Base-by-base conservation (phyloP, 2,888 invertebrate species). In the Liposcelis brunnea region DNA sequence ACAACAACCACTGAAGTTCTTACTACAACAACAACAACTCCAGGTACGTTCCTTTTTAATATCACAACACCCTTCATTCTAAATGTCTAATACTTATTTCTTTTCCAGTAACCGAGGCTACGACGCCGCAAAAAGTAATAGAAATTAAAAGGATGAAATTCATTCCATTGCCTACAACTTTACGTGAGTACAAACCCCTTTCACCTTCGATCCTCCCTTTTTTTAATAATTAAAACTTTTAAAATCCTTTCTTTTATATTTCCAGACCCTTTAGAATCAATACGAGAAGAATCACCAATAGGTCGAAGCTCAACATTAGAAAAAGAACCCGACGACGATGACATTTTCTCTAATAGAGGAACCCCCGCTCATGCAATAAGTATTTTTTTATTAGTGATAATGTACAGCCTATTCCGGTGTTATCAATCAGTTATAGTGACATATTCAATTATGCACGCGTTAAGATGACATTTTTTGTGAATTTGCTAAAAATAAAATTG, bases 1-100 rank as follows among this genome's bases (percentile, higher is more conserved):
- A 58, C 61, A 37, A 59, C 61, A 8, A 59, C 59, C n/a, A 55
- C 56, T 34, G 55, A 59, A 15, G 55, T 59, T 11, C 6, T 21
- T 3, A 40, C 40, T 4, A 40, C 40, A 19, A 40, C 40, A 3
- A 40, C 40, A 18, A 40, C 40, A 19, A 40, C 40, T 40, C 40
- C 19, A 40, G 40, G 40, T 40, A 40, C 8, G 26, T 16, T 16
- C 7, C 16, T 40, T 6, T 40, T 19, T 6, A 19, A 19, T 40
- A 6, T 14, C 19, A 36, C 14, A 7, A 10, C 16, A 6, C 15
- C 15, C 15, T 19, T 19, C 3, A 35, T 7, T 15, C 35, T 16
- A 35, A 32, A n/a, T 10, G 32, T n/a, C 32, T 32, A 10, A 32
- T 32, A 32, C 32, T 10, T 32, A 10, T 32, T 32, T 16, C 7